phyloP scores from a whole-genome alignment of 37 sponge, comb jelly and placozoan species.

The Eunapius fragilis region DNA sequence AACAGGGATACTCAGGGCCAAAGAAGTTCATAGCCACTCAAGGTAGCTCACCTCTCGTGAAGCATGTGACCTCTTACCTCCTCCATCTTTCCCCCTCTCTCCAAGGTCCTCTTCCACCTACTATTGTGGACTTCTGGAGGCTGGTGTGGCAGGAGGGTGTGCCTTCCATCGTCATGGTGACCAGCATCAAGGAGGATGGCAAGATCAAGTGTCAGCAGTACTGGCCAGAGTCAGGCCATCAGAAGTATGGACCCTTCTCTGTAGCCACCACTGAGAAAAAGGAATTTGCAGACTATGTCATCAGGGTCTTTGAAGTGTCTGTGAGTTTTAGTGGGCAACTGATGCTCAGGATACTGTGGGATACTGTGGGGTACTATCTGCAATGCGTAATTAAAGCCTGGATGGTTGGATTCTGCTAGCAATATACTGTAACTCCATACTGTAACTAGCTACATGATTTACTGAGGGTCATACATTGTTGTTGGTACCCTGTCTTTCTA shows the following conservation, averaged over 20 bases:
- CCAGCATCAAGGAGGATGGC: conserved; percentile 59
- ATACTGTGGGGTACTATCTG: neutral
- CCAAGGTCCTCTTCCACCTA: conserved; percentile 61
- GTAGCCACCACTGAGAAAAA: conserved; percentile 46
- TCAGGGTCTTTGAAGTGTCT: conserved; percentile 30
- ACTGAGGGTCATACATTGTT: no score
- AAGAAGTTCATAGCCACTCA: conserved; percentile 80
- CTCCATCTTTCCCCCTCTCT: neutral
- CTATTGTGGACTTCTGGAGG: conserved; percentile 76
- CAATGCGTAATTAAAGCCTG: neutral
- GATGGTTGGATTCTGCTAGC: no score
- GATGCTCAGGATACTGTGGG: no score
- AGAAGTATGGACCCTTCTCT: conserved; percentile 51
- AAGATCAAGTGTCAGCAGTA: conserved; percentile 82
- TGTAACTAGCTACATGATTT: no score
- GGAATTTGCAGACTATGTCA: conserved; percentile 51
- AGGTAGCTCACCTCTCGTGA: conserved; percentile 40
- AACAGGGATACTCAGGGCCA: conserved; percentile 57
- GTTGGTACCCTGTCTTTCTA: no score
- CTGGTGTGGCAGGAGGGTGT: conserved; percentile 71
- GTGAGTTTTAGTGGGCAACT: conserved; percentile 6
- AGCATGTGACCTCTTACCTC: neutral
- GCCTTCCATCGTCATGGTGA: conserved; percentile 74
- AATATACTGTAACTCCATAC: no score
- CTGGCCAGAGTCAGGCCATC: conserved; percentile 53